These are phyloP conservation scores for Lerista edwardsae DNA, from an alignment of 2,797 vertebrate species.

Conservation along the genomic window DNA sequence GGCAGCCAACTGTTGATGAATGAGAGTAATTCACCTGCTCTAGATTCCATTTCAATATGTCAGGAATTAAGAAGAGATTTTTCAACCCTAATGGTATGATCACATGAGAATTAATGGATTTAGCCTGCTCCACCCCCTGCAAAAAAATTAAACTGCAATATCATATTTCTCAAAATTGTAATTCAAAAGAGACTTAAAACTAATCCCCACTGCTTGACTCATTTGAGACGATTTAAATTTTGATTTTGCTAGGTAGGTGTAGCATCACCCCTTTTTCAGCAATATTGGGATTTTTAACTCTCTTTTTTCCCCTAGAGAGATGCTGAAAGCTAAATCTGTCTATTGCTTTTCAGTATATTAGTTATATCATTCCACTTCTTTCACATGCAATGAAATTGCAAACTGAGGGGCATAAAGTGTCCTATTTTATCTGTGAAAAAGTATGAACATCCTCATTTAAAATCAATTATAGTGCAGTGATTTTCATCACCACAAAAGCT, in stretches of 20 bases:
- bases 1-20: background rate
- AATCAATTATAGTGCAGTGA: constrained; percentile 12
- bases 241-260: background rate
- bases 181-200: constrained; percentile 53
- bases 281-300: constrained; percentile 1
- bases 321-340: background rate
- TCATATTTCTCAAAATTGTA: constrained; percentile 20
- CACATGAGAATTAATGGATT: constrained; percentile 37
- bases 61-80: constrained; percentile 51
- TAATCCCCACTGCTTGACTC: constrained; percentile 39
- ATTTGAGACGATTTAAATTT: constrained; percentile 26
- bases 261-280: constrained; percentile 24
- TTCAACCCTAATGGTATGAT: constrained; percentile 25
- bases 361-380: constrained; percentile 4
- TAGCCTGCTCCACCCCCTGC: background rate
- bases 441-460: background rate
- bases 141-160: background rate
- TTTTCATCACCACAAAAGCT: constrained; percentile 23
- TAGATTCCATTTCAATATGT: constrained; percentile 13
- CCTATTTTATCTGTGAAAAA: constrained; percentile 4
- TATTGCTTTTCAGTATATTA: constrained; percentile 29
- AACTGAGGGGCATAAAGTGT: background rate
- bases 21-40: background rate
- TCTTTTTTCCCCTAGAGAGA: background rate
- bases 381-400: background rate